These are phyloP conservation scores for Notoglanidium macrostoma DNA, from an alignment of 2,797 vertebrate species.

Conservation along the genomic window DNA sequence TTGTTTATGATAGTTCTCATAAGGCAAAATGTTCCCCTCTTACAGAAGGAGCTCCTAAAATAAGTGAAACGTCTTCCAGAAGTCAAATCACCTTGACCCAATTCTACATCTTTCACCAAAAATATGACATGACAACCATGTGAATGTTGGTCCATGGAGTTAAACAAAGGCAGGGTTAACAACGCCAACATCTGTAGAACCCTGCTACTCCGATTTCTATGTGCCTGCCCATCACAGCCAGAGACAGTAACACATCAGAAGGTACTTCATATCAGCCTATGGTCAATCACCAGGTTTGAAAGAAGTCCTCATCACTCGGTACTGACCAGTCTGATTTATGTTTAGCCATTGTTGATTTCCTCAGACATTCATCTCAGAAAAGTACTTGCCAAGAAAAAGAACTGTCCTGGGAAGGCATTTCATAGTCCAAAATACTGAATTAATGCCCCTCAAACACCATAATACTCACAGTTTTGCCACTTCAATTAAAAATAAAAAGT, in stretches of 20 bases:
- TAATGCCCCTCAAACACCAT: background rate
- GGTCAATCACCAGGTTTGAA: slow-evolving; percentile 53
- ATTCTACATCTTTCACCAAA: slow-evolving; percentile 42
- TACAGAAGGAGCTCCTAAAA: background rate
- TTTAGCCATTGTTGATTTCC: slow-evolving; percentile 44
- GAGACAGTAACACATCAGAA: slow-evolving; percentile 49
- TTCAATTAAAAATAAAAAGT: background rate
- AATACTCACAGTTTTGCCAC: background rate
- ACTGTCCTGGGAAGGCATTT: slow-evolving; percentile 14
- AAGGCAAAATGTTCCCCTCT: background rate
- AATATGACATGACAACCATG: slow-evolving; percentile 42
- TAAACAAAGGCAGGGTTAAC: slow-evolving; percentile 45
- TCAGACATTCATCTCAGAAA: background rate
- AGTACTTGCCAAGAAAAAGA: slow-evolving; percentile 46
- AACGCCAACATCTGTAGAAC: slow-evolving; percentile 50
- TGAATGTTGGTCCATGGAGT: slow-evolving; percentile 25
- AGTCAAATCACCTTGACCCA: background rate
- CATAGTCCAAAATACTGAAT: background rate
- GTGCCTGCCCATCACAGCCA: slow-evolving; percentile 44
- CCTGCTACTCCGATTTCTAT: slow-evolving; percentile 18
- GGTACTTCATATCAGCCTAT: slow-evolving; percentile 52
- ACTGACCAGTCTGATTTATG: slow-evolving; percentile 53
- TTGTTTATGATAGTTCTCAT: background rate
- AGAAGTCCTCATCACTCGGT: slow-evolving; percentile 30
- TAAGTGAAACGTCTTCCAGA: background rate